These are phyloP conservation scores for Neoaliturus tenellus DNA, from an alignment of 2,888 invertebrate species.

Conservation along the genomic window DNA sequence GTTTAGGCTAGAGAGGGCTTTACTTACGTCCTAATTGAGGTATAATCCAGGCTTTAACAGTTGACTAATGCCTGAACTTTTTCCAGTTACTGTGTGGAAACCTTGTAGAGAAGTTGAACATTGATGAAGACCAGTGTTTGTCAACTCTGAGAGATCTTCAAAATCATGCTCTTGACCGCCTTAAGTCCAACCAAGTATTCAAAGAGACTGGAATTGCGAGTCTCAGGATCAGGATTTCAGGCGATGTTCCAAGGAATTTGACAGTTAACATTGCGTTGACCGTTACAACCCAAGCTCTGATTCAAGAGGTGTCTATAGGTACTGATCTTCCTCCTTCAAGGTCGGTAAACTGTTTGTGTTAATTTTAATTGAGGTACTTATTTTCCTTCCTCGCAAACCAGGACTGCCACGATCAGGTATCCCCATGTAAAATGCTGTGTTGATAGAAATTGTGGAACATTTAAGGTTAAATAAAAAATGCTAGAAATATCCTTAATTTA, in stretches of 20 bases:
- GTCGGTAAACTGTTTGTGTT: too few relatives aligned
- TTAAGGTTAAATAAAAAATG: too few relatives aligned
- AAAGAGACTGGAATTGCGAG: conserved; percentile 84
- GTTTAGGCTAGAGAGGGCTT: too few relatives aligned
- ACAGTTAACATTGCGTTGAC: conserved; percentile 28
- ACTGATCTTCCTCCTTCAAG: background rate
- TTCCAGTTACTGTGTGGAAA: conserved; percentile 67
- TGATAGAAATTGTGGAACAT: too few relatives aligned
- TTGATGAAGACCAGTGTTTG: conserved; percentile 75
- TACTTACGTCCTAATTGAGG: too few relatives aligned
- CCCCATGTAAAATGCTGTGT: too few relatives aligned
- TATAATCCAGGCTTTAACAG: too few relatives aligned
- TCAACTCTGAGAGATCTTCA: conserved; percentile 80
- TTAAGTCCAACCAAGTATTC: conserved; percentile 82
- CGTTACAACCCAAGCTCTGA: background rate
- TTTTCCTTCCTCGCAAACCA: too few relatives aligned
- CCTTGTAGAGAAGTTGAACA: conserved; percentile 72
- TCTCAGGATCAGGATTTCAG: conserved; percentile 80
- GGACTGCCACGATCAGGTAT: too few relatives aligned
- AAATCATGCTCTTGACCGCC: conserved; percentile 81
- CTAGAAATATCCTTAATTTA: too few relatives aligned
- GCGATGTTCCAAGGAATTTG: conserved; percentile 58
- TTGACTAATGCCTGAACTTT: too few relatives aligned
- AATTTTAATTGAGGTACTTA: too few relatives aligned
- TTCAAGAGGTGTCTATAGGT: conserved; percentile 26